phyloP scores from a whole-genome alignment of 2,113 vertebrate species.

The Eolophus roseicapilla region DNA sequence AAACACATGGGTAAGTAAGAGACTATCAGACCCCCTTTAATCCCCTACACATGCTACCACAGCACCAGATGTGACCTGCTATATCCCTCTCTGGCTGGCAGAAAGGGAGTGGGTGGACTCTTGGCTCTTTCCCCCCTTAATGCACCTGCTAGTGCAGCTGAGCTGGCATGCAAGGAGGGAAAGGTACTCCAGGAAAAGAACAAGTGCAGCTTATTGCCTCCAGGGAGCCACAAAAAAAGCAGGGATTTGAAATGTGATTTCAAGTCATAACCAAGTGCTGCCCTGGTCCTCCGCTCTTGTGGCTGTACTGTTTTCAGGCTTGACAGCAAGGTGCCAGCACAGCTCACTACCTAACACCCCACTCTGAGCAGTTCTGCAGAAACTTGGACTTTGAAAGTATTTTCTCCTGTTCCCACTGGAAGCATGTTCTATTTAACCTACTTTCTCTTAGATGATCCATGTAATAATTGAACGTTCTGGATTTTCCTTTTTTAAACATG shows the following conservation, averaged over 20 bases:
- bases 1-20: not conserved
- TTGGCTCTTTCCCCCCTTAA: not conserved
- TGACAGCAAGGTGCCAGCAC: not conserved
- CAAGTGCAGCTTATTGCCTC: not conserved
- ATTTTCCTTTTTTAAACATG: not conserved
- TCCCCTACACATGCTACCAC: not conserved
- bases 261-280: not conserved
- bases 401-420: not conserved
- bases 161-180: not conserved
- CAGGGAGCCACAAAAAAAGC: not conserved
- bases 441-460: not conserved
- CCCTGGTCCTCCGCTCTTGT: not conserved
- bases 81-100: fast-evolving
- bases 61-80: not conserved
- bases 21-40: not conserved
- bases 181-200: not conserved
- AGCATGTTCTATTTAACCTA: not conserved
- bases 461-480: not conserved
- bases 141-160: slow-evolving; percentile 14
- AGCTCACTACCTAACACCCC: not conserved
- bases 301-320: not conserved
- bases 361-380: not conserved
- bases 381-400: not conserved
- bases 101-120: not conserved
- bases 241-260: not conserved